phyloP scores from a whole-genome alignment of 1,140 invertebrate genomes.

The Hylaeus anthracinus region DNA sequence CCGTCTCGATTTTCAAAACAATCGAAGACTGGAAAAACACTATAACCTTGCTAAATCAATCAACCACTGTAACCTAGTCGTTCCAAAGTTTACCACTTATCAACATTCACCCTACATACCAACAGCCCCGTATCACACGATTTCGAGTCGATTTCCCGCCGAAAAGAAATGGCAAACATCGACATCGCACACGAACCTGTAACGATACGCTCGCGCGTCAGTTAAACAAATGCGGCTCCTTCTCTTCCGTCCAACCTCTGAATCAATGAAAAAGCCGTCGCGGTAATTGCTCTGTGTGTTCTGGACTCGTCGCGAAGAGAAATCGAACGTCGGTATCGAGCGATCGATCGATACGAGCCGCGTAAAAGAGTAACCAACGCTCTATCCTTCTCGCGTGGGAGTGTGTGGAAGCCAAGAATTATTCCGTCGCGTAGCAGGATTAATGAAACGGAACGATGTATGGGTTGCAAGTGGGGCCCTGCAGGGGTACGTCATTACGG shows the following conservation, averaged over 20 bases:
- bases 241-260: background rate
- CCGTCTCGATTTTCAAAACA: too few species aligned
- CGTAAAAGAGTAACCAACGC: background rate
- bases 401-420: constrained; percentile 4
- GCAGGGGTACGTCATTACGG: constrained; percentile 36
- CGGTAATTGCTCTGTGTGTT: constrained; percentile 28
- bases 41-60: too few species aligned
- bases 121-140: background rate
- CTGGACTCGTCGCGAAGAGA: constrained; percentile 5
- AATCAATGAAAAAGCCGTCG: background rate
- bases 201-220: background rate
- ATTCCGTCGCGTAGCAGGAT: constrained; percentile 20
- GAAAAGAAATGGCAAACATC: background rate
- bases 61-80: too few species aligned
- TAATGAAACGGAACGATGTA: constrained; percentile 53
- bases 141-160: background rate
- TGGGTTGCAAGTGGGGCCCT: too few species aligned
- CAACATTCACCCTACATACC: background rate
- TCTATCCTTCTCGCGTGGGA: background rate
- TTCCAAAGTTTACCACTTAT: too few species aligned
- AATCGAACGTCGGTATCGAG: constrained; percentile 14
- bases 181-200: background rate
- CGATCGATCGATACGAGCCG: constrained; percentile 15
- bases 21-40: too few species aligned
- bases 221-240: constrained; percentile 22